Evolutionary conservation across 2,113 vertebrate species (phyloP).

Genomic region (Aramus guarauna): DNA sequence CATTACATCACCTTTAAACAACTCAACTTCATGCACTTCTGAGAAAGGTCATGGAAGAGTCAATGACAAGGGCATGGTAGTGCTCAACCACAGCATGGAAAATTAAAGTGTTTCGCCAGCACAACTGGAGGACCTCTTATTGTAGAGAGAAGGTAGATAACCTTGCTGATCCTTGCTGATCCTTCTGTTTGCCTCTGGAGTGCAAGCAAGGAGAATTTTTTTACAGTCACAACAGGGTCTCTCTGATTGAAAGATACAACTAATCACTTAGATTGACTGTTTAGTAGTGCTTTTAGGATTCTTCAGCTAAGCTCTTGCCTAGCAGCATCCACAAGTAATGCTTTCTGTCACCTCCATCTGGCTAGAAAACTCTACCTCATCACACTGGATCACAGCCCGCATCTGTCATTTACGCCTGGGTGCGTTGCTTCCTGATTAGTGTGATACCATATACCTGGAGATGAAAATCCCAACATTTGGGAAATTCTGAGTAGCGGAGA

Average conservation of each 20-base stretch:
- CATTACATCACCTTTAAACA: not conserved
- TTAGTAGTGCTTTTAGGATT: not conserved
- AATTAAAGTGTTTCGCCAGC: not conserved
- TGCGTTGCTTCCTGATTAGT: not conserved
- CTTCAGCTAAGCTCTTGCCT: not conserved
- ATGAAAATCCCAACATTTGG: not conserved
- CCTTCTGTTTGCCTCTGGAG: not conserved
- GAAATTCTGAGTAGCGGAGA: not conserved
- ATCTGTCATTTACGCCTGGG: not conserved
- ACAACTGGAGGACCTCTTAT: not conserved
- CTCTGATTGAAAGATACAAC: not conserved
- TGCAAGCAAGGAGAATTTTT: not conserved
- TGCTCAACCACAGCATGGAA: not conserved
- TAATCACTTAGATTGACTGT: not conserved
- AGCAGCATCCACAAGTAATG: not conserved
- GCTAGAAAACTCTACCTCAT: not conserved
- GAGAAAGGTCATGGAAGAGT: not conserved
- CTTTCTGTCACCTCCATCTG: not conserved
- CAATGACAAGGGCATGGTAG: not conserved
- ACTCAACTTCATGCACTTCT: not conserved
- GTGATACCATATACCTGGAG: not conserved
- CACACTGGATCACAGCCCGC: not conserved
- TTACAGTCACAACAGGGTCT: not conserved
- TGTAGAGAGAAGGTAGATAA: not conserved
- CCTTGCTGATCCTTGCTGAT: not conserved